A percentile compares a stretch with the other conserved stretches of the same genome.
These are phyloP conservation scores for Pseudotriccus pelzelni DNA, from an alignment of 2,797 vertebrate genomes.

Conservation along the genomic window DNA sequence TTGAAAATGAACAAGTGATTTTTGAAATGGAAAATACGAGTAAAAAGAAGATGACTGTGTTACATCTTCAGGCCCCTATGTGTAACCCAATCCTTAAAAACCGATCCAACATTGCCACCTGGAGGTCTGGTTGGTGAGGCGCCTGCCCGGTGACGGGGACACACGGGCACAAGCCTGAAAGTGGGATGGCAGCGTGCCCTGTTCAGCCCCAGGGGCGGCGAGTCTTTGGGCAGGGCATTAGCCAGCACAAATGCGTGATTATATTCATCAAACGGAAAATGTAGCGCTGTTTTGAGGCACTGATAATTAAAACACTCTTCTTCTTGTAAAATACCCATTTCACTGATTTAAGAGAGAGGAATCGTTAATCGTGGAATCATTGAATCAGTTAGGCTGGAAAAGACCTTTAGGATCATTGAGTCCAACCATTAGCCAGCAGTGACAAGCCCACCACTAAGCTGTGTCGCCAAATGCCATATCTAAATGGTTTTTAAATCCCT, in stretches of 20 bases:
- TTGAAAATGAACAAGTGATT: neutral
- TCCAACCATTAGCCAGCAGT: neutral
- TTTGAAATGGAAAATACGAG: rapidly evolving
- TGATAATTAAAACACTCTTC: rapidly evolving
- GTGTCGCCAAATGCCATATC: no score
- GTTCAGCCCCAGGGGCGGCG: rapidly evolving
- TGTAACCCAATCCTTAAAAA: rapidly evolving
- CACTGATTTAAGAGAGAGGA: rapidly evolving
- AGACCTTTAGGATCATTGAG: neutral
- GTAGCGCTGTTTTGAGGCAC: rapidly evolving
- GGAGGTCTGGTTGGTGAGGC: neutral
- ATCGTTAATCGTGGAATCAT: rapidly evolving
- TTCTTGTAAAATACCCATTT: rapidly evolving
- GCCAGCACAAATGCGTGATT: rapidly evolving
- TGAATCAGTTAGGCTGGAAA: neutral
- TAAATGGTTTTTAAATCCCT: neutral
- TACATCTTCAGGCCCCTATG: rapidly evolving
- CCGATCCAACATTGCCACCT: conserved; percentile 53
- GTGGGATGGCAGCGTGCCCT: rapidly evolving
- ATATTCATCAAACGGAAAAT: rapidly evolving
- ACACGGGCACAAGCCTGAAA: rapidly evolving
- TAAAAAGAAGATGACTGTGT: rapidly evolving
- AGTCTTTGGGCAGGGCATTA: neutral
- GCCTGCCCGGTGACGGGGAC: rapidly evolving
- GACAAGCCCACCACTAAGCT: neutral